Evolutionary conservation across 2,797 vertebrate genomes (phyloP).

Genomic region (Platyrinchus mystaceus): DNA sequence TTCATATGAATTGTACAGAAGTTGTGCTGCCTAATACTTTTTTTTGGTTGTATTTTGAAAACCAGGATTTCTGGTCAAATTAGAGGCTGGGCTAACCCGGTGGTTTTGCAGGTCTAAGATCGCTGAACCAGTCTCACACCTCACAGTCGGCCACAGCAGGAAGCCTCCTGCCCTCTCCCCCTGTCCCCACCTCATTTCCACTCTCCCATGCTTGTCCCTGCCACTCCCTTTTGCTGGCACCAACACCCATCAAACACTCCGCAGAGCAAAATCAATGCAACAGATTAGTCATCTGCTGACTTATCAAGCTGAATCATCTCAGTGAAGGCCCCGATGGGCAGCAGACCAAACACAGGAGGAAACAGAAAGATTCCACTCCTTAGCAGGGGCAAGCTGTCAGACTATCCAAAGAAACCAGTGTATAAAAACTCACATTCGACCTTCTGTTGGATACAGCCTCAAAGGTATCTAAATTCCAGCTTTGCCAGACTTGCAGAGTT

Average conservation of each 20-base stretch:
- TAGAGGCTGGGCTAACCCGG: background rate
- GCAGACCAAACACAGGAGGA: background rate
- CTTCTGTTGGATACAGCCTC: background rate
- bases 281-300: background rate
- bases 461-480: background rate
- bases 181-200: background rate
- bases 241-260: background rate
- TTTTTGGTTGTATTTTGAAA: background rate
- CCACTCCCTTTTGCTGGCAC: background rate
- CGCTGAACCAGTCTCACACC: rapidly evolving
- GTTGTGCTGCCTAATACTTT: background rate
- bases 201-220: background rate
- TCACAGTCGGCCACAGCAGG: background rate
- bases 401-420: background rate
- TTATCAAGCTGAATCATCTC: slow-evolving; percentile 16
- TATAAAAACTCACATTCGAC: background rate
- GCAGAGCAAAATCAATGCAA: background rate
- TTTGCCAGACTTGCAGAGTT: background rate
- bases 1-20: background rate
- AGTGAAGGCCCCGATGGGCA: rapidly evolving
- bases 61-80: background rate
- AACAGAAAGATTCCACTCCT: background rate
- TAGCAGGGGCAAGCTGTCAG: background rate
- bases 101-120: background rate
- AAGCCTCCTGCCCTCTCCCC: background rate